phyloP scores from a whole-genome alignment of 2,888 invertebrate species.

The Ceramica pisi region DNA sequence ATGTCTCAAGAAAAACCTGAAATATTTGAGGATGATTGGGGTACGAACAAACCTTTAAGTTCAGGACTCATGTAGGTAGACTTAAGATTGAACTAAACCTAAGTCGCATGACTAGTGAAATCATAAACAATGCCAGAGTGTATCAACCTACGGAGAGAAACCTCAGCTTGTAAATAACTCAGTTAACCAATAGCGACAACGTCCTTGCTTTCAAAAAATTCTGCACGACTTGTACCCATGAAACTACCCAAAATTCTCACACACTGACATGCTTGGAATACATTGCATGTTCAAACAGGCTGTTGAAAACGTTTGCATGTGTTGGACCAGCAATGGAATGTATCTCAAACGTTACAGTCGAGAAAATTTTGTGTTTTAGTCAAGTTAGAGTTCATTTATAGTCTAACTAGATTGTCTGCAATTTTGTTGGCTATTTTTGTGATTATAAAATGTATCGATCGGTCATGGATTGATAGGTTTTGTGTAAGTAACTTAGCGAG shows the following conservation, averaged over 20 bases:
- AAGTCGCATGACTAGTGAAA: not conserved
- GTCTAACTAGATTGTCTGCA: constrained; percentile 10
- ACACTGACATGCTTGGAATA: constrained; percentile 4
- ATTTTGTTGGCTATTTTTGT: constrained; percentile 22
- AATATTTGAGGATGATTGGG: not conserved
- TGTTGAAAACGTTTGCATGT: rapidly evolving
- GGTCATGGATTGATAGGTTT: constrained; percentile 1
- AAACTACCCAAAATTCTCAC: not conserved
- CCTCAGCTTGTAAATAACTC: constrained; percentile 67
- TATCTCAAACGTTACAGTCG: not conserved
- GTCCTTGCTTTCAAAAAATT: constrained; percentile 80
- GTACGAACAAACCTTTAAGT: not conserved
- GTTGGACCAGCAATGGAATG: constrained; percentile 14
- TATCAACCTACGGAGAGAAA: constrained; percentile 67
- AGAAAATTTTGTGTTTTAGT: not conserved
- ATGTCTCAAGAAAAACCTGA: too few species aligned
- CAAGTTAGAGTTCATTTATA: constrained; percentile 4
- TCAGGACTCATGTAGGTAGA: too few species aligned
- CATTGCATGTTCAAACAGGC: constrained; percentile 16
- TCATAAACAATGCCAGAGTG: constrained; percentile 38
- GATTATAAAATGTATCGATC: not conserved
- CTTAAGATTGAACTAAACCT: not conserved
- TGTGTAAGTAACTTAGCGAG: not conserved
- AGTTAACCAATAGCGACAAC: constrained; percentile 68
- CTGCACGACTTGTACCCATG: constrained; percentile 45